Evolutionary conservation across 1,140 invertebrate genomes (phyloP).

Genomic region (Drosophila aff.): DNA sequence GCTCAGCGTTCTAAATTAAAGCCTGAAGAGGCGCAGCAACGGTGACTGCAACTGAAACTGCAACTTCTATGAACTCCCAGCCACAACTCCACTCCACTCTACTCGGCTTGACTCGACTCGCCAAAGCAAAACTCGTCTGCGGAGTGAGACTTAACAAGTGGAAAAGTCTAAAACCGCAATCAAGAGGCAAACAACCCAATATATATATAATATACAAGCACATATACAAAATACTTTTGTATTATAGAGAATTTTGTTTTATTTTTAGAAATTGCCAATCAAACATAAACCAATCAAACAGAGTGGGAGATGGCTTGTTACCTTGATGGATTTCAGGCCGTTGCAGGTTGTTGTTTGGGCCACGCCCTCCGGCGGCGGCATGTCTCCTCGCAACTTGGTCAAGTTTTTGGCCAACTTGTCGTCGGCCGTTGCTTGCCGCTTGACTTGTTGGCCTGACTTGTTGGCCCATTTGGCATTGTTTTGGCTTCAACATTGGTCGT

Average conservation of each 20-base stretch:
- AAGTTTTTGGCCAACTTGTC: constrained; percentile 60
- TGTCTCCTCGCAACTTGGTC: constrained; percentile 46
- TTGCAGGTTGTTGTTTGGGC: constrained; percentile 23
- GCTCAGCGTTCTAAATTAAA: constrained; percentile 70
- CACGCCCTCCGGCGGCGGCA: constrained; percentile 13
- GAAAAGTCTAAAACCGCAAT: constrained; percentile 77
- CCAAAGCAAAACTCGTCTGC: constrained; percentile 65
- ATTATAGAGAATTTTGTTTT: constrained; percentile 52
- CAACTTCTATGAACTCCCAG: constrained; percentile 30
- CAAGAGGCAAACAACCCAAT: constrained; percentile 70
- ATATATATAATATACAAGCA: constrained; percentile 25
- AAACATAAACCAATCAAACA: constrained; percentile 52
- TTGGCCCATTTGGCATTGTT: constrained; percentile 55
- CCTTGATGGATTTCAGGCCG: constrained; percentile 35
- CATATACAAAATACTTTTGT: constrained; percentile 36
- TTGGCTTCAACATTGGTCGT: constrained; percentile 50
- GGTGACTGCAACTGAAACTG: constrained; percentile 41
- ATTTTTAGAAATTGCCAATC: constrained; percentile 76
- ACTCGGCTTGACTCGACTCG: constrained; percentile 25
- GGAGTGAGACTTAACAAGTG: constrained; percentile 77
- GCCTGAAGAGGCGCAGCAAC: constrained; percentile 59
- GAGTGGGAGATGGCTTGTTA: constrained; percentile 30
- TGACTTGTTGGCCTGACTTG: constrained; percentile 53
- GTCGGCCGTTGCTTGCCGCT: constrained; percentile 30
- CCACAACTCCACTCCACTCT: constrained; percentile 2